These are phyloP conservation scores for Choreutis nemorana DNA, from an alignment of 2,888 invertebrate genomes.

Conservation along the genomic window DNA sequence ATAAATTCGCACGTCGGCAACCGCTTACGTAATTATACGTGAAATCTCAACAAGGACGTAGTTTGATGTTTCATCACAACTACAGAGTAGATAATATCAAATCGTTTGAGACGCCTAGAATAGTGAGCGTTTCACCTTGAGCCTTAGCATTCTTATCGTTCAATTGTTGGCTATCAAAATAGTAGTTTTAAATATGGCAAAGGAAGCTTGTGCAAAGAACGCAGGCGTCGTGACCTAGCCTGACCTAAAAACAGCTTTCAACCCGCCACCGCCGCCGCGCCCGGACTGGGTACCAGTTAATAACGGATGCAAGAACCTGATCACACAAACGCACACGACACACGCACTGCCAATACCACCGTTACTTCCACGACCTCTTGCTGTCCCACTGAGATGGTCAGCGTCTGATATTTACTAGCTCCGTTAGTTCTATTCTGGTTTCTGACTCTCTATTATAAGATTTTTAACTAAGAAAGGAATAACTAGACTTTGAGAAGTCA, in stretches of 20 bases:
- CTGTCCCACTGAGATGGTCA: too few species aligned
- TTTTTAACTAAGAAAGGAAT: too few species aligned
- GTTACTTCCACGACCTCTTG: slow-evolving; percentile 31
- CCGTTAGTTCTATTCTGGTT: too few species aligned
- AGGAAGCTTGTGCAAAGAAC: slow-evolving; percentile 35
- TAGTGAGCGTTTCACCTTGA: slow-evolving; percentile 62
- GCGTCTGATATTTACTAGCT: too few species aligned
- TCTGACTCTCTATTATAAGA: too few species aligned
- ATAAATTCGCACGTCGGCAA: slow-evolving; percentile 29
- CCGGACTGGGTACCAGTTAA: slow-evolving; percentile 36
- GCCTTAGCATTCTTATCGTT: slow-evolving; percentile 43
- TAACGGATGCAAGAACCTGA: slow-evolving; percentile 55
- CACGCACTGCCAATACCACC: slow-evolving; percentile 30
- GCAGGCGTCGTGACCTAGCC: slow-evolving; percentile 62
- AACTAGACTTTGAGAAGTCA: too few species aligned
- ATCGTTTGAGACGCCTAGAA: slow-evolving; percentile 54
- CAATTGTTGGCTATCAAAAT: slow-evolving; percentile 51
- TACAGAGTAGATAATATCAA: slow-evolving; percentile 48
- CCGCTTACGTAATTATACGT: slow-evolving; percentile 48
- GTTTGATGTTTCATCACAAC: slow-evolving; percentile 41
- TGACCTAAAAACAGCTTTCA: slow-evolving; percentile 58
- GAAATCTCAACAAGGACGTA: slow-evolving; percentile 56
- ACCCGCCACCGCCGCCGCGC: slow-evolving; percentile 46
- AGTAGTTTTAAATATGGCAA: slow-evolving; percentile 38
- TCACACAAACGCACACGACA: slow-evolving; percentile 25